Conservation (phyloP, 2,797 vertebrate species). For the Coregonus ussuriensis region DNA sequence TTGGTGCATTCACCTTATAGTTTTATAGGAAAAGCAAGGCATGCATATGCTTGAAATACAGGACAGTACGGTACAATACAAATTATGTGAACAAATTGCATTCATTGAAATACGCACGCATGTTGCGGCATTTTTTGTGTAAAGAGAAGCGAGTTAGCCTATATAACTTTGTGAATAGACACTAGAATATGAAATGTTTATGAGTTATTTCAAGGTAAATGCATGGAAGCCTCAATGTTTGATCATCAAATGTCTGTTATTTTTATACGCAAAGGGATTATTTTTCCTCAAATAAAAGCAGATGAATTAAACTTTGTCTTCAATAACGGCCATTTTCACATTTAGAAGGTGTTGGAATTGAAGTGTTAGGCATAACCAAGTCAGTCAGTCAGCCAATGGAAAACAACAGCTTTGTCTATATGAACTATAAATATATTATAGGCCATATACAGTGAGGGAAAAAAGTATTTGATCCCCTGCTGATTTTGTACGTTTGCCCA, state of each 20-base stretch:
- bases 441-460: too few relatives aligned
- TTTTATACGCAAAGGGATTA: conserved; percentile 79
- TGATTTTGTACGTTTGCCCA: too few relatives aligned
- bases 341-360: not conserved
- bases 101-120: not conserved
- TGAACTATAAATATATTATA: not conserved
- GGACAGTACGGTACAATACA: too few relatives aligned
- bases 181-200: not conserved
- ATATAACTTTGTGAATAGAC: not conserved
- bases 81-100: not conserved
- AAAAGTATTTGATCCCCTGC: too few relatives aligned
- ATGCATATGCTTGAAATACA: not conserved
- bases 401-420: not conserved
- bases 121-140: not conserved
- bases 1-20: too few relatives aligned
- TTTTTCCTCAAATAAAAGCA: conserved; percentile 76
- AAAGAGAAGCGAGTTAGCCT: not conserved
- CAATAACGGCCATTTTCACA: not conserved
- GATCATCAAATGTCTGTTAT: conserved; percentile 75
- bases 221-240: conserved; percentile 63
- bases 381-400: too few relatives aligned
- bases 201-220: conserved; percentile 54
- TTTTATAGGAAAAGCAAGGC: not conserved
- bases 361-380: not conserved
- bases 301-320: conserved; percentile 46